Percentiles rank a stretch among this genome's conserved stretches.
phyloP scores from a whole-genome alignment of 1,140 invertebrate genomes.

The Leptestheria dahalacensis region DNA sequence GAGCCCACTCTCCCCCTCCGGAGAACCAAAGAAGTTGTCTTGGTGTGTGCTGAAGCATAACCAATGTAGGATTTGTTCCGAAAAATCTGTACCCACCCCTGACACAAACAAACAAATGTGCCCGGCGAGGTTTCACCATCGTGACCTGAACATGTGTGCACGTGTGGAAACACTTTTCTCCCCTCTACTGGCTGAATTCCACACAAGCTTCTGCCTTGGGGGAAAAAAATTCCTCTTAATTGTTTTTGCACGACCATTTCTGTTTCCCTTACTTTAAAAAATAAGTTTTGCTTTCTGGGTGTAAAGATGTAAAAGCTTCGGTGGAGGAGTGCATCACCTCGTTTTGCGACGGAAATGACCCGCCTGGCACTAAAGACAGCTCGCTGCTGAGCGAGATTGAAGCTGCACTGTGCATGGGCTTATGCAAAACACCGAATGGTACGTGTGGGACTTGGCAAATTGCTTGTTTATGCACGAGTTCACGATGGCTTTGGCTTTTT shows the following conservation, averaged over 20 bases:
- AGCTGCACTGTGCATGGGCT: conserved; percentile 13
- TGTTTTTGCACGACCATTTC: too few species aligned
- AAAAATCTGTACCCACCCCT: neutral
- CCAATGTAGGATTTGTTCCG: too few species aligned
- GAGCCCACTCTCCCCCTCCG: neutral
- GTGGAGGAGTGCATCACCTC: conserved; percentile 10
- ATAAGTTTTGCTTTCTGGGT: too few species aligned
- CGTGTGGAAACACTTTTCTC: too few species aligned
- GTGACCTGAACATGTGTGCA: too few species aligned
- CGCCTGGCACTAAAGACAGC: neutral
- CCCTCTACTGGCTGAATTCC: too few species aligned
- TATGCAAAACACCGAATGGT: neutral
- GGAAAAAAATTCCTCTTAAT: too few species aligned
- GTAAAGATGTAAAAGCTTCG: neutral
- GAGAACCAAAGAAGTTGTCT: neutral
- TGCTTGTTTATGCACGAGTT: neutral
- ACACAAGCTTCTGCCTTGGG: too few species aligned
- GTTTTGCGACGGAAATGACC: conserved; percentile 6
- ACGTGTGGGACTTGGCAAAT: conserved; percentile 3
- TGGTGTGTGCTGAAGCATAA: too few species aligned
- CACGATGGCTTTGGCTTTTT: neutral
- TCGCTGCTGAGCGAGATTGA: conserved; percentile 14
- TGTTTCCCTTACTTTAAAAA: too few species aligned
- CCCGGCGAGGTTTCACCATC: too few species aligned
- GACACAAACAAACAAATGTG: too few species aligned